Percentiles rank a stretch among this genome's conserved stretches.
phyloP scores from a whole-genome alignment of 2,113 vertebrate genomes.

The Microcebus jonahi region DNA sequence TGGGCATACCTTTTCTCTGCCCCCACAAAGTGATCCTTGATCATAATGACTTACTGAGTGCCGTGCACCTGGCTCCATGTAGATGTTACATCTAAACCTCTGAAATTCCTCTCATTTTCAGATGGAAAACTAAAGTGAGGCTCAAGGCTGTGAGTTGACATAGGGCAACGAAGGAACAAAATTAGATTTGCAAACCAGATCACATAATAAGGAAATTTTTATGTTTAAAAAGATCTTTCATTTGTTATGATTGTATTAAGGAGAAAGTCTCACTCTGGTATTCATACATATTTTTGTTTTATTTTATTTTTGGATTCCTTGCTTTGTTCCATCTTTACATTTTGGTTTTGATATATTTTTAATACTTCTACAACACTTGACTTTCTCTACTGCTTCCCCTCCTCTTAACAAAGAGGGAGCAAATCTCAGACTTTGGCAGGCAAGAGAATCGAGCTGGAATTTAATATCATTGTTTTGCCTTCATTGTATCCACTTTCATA shows the following conservation, averaged over 20 bases:
- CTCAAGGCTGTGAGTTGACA: neutral
- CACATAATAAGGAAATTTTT: neutral
- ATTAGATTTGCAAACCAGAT: neutral
- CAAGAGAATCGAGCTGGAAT: neutral
- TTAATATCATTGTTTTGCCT: neutral
- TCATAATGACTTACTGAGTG: neutral
- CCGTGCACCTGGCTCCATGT: neutral
- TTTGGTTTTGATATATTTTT: neutral
- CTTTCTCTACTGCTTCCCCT: neutral
- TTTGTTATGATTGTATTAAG: neutral
- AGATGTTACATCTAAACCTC: neutral
- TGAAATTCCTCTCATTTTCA: neutral
- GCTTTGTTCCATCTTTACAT: neutral
- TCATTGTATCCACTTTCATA: constrained; percentile 1
- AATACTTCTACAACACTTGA: neutral
- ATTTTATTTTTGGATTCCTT: neutral
- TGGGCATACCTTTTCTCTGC: neutral
- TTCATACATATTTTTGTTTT: neutral
- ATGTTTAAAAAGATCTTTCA: neutral
- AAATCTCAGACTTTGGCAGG: neutral
- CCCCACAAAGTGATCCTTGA: neutral
- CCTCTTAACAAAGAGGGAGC: neutral
- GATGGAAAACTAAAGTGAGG: neutral
- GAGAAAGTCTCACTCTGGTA: neutral
- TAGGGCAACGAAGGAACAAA: neutral